Evolutionary conservation across 2,797 vertebrate species (phyloP).

Genomic region (Octomys mimax): DNA sequence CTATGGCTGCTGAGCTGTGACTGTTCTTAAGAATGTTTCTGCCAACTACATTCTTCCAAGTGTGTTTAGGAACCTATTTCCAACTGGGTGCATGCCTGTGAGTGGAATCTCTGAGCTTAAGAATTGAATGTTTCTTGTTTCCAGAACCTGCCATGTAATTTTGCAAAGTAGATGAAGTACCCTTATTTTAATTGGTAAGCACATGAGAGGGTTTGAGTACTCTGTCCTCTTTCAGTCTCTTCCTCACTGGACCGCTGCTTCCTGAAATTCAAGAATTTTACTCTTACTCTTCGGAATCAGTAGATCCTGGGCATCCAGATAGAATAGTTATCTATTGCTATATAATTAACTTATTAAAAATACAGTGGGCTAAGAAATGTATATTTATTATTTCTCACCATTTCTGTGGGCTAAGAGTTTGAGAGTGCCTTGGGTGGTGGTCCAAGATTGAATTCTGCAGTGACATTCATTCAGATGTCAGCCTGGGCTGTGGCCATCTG

Average conservation of each 20-base stretch:
- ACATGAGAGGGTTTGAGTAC: not conserved
- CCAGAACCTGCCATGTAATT: not conserved
- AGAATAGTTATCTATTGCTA: not conserved
- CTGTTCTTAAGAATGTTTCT: not conserved
- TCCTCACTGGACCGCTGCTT: not conserved
- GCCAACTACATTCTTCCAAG: not conserved
- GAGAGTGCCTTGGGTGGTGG: not conserved
- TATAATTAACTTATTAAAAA: not conserved
- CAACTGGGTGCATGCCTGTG: not conserved
- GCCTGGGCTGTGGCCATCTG: not conserved
- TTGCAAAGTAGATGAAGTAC: not conserved
- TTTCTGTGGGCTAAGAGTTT: not conserved
- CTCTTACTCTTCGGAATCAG: not conserved
- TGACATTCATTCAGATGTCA: not conserved
- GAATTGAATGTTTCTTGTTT: not conserved
- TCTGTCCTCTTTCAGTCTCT: not conserved
- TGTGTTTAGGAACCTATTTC: conserved; percentile 39
- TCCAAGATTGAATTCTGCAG: not conserved
- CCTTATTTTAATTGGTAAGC: not conserved
- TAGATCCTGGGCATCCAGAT: not conserved
- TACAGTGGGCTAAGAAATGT: not conserved
- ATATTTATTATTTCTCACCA: not conserved
- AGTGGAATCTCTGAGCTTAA: conserved; percentile 21
- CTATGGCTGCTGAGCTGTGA: conserved; percentile 1
- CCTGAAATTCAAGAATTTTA: not conserved